Conservation (phyloP, 2,888 invertebrate species). For the Ptychoptera albimana region DNA sequence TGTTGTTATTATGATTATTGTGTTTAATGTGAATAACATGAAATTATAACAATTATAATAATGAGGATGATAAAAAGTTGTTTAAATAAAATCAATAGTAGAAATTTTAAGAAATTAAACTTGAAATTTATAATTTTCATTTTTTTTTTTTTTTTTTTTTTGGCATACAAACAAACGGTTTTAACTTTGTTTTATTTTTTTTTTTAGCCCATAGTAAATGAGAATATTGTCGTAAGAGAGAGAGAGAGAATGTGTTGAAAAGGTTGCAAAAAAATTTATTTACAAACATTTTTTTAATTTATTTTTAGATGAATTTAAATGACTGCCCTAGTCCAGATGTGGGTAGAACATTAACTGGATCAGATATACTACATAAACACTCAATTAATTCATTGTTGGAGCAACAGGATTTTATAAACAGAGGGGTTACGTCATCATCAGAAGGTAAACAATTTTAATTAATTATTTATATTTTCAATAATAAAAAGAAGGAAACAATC, state of each 20-base stretch:
- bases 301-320: constrained; percentile 12
- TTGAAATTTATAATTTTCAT: not conserved
- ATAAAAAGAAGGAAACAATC: too few species aligned
- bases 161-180: not conserved
- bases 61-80: too few species aligned
- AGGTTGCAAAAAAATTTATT: not conserved
- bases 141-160: too few species aligned
- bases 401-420: constrained; percentile 22
- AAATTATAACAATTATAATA: too few species aligned
- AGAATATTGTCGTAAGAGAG: not conserved
- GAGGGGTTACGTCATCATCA: constrained; percentile 20
- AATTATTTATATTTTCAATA: not conserved
- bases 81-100: too few species aligned
- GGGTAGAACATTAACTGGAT: constrained; percentile 17
- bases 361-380: constrained; percentile 35
- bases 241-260: not conserved
- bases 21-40: too few species aligned
- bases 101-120: not conserved
- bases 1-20: too few species aligned
- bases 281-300: not conserved
- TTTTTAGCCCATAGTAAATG: not conserved
- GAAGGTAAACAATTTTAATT: constrained; percentile 18
- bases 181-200: too few species aligned
- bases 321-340: constrained; percentile 12
- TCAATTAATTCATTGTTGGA: constrained; percentile 37